These are phyloP conservation scores for Spheniscus humboldti DNA, from an alignment of 2,797 vertebrate genomes.

Conservation along the genomic window DNA sequence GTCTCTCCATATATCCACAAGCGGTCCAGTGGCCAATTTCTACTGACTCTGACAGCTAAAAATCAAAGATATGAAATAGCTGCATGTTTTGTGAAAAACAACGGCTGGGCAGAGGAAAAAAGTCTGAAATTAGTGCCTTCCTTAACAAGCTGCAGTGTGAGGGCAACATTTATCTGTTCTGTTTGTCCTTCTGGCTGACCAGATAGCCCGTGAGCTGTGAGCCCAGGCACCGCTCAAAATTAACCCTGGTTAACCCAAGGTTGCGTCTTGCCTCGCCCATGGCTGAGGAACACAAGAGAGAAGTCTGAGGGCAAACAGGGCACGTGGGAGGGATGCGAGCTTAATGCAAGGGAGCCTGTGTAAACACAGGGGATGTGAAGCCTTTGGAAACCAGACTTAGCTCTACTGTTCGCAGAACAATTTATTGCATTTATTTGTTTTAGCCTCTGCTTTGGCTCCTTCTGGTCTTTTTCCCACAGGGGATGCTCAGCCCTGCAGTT, in stretches of 20 bases:
- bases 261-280: background rate
- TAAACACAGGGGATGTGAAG: background rate
- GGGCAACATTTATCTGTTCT: background rate
- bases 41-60: background rate
- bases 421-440: background rate
- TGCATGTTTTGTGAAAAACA: background rate
- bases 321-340: rapidly evolving
- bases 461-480: background rate
- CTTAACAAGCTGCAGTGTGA: background rate
- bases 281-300: background rate
- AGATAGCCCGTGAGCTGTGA: background rate
- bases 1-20: background rate
- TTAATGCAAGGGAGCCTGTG: background rate
- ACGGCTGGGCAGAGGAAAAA: background rate
- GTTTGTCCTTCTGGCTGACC: background rate
- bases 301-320: background rate
- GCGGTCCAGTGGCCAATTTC: background rate
- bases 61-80: background rate
- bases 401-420: background rate
- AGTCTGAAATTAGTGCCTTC: background rate
- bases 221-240: background rate
- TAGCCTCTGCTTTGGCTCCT: background rate
- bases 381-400: background rate
- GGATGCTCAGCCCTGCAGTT: background rate
- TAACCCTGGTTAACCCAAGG: background rate